Evolutionary conservation across 2,797 vertebrate species (phyloP).

Genomic region (Pseudomugil gertrudae): DNA sequence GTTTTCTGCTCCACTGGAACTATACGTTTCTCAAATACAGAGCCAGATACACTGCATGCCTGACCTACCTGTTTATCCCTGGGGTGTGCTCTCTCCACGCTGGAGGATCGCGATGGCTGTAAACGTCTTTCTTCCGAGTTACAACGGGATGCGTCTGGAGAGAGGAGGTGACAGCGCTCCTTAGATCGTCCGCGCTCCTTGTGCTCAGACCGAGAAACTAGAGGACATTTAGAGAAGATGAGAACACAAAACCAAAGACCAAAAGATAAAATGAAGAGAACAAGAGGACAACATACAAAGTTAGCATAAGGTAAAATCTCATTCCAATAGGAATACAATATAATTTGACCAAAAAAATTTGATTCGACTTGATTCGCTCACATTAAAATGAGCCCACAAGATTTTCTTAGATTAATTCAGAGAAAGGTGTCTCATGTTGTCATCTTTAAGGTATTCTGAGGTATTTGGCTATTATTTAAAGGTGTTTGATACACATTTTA

Average conservation of each 20-base stretch:
- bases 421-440: too few relatives aligned
- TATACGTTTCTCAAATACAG: neutral
- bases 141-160: slow-evolving; percentile 90
- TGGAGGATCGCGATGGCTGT: slow-evolving; percentile 90
- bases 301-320: too few relatives aligned
- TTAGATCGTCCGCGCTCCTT: slow-evolving; percentile 91
- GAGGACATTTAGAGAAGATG: slow-evolving; percentile 4
- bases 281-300: neutral
- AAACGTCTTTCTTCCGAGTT: slow-evolving; percentile 92
- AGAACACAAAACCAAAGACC: neutral
- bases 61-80: slow-evolving; percentile 86
- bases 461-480: neutral
- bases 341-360: too few relatives aligned
- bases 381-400: neutral
- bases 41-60: neutral
- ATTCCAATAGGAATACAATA: too few relatives aligned
- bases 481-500: neutral
- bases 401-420: too few relatives aligned
- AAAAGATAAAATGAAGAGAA: neutral
- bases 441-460: neutral
- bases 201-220: slow-evolving; percentile 91
- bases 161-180: slow-evolving; percentile 93
- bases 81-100: slow-evolving; percentile 84
- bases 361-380: too few relatives aligned
- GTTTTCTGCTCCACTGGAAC: neutral